These are phyloP conservation scores for Formicarius rufipectus DNA, from an alignment of 2,113 vertebrate genomes.

Conservation along the genomic window DNA sequence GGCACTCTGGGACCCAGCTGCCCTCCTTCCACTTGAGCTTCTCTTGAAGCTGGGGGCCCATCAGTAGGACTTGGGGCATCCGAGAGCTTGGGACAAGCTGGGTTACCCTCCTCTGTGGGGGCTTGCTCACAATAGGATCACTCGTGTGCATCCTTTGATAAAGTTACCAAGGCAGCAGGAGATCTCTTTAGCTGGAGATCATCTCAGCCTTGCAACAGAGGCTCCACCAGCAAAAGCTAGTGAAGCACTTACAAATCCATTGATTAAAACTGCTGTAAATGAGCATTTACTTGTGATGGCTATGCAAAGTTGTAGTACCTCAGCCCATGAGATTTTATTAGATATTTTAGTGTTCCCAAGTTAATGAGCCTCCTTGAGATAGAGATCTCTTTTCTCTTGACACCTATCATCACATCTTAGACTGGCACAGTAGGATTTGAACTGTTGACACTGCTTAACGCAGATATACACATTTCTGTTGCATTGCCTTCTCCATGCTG, in stretches of 20 bases:
- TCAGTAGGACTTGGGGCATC: neutral
- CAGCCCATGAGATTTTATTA: neutral
- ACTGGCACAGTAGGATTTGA: neutral
- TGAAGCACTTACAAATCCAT: neutral
- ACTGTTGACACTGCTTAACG: neutral
- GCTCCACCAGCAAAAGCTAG: neutral
- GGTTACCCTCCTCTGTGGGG: neutral
- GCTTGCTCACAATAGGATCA: neutral
- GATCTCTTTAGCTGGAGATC: neutral
- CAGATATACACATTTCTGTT: neutral
- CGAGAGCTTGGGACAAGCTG: neutral
- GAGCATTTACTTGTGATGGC: neutral
- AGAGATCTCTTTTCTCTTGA: neutral
- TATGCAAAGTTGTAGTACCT: neutral
- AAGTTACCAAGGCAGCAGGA: neutral
- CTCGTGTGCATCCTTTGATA: neutral
- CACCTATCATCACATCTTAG: neutral
- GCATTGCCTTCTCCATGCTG: neutral
- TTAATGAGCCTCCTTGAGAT: neutral
- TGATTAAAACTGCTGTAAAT: neutral
- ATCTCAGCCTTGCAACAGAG: neutral
- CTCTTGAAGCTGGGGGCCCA: neutral
- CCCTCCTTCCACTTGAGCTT: neutral
- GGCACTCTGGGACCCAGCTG: neutral
- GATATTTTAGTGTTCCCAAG: neutral